Evolutionary conservation across 2,888 invertebrate genomes (phyloP), one percentile per base, ranked within the genome.

Genomic region (Oasisia sp.): DNA sequence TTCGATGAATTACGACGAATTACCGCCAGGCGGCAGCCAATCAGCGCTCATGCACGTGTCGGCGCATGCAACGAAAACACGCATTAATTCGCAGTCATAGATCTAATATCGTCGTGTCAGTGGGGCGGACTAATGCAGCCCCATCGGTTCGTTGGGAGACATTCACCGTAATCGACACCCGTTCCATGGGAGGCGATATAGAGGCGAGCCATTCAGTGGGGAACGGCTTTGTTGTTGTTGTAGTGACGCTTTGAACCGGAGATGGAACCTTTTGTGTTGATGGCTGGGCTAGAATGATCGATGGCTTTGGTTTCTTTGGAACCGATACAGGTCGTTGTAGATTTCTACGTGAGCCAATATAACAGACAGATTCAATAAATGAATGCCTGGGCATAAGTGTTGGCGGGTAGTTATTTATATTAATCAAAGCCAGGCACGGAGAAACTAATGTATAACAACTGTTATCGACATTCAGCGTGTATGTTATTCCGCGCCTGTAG

Each of bases 261-360:
- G 74, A 74, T 74, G 74, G 74, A 74, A 74, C 74, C 74, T 74
- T 74, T 74, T 74, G 74, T 74, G 74, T n/a, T n/a, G 74, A 7
- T 27, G n/a, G 27, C 74, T 74, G 3, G 74, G 74, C 74, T 7
- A 19, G 74, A 74, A 74, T 74, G 74, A 74, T 74, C 74, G n/a
- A 74, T 74, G n/a, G 74, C 27, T 7, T 27, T 74, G 5, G 74
- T 74, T 74, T 74, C 19, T 74, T 74, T 74, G 74, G 74, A 19
- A 74, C 74, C n/a, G 74, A 27, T 27, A 74, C 56, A 14, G 56
- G 56, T 9, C 19, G 11, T 19, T 14, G 9, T 9, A 56, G 56
- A 56, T 19, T 56, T 11, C 56, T 1, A 19, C 19, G 56, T 7
- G 56, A 14, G 19, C 56, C 56, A 56, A 19, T 19, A 19, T 56